phyloP scores from a whole-genome alignment of 2,113 vertebrate species.

The Eubucco bourcierii region DNA sequence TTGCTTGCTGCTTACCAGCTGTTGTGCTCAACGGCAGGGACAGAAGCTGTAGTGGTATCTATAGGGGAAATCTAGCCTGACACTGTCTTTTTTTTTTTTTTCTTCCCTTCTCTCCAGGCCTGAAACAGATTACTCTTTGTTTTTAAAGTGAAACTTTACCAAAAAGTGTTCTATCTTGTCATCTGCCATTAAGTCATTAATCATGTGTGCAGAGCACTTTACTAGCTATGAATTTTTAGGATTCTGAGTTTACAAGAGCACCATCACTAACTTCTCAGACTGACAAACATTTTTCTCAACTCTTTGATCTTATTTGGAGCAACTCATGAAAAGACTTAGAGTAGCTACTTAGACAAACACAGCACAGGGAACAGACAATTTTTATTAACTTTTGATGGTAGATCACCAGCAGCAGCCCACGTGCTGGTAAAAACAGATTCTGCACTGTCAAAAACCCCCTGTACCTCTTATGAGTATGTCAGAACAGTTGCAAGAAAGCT shows the following conservation, averaged over 20 bases:
- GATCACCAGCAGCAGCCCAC: conserved; percentile 37
- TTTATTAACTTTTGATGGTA: conserved; percentile 64
- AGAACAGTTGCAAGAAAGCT: conserved; percentile 2
- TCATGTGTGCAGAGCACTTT: conserved; percentile 62
- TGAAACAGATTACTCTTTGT: conserved; percentile 74
- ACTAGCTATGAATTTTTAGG: conserved; percentile 68
- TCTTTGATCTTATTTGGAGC: conserved; percentile 72
- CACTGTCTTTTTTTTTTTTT: not conserved
- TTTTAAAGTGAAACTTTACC: conserved; percentile 72
- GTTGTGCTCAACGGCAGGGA: conserved; percentile 76
- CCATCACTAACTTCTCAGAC: conserved; percentile 7
- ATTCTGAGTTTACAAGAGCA: conserved; percentile 52
- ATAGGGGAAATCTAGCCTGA: conserved; percentile 72
- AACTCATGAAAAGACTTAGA: conserved; percentile 50
- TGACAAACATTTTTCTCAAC: conserved; percentile 53
- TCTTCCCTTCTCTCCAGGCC: not conserved
- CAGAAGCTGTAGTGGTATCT: conserved; percentile 75
- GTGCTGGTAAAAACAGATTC: conserved; percentile 7
- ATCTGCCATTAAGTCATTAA: conserved; percentile 72
- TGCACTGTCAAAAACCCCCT: conserved; percentile 5
- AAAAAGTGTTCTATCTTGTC: conserved; percentile 71
- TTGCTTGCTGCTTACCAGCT: conserved; percentile 89
- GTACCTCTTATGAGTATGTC: not conserved
- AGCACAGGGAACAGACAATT: conserved; percentile 32
- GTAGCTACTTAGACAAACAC: conserved; percentile 68